phyloP scores from a whole-genome alignment of 2,113 vertebrate species.

The Himantopus leucocephalus region DNA sequence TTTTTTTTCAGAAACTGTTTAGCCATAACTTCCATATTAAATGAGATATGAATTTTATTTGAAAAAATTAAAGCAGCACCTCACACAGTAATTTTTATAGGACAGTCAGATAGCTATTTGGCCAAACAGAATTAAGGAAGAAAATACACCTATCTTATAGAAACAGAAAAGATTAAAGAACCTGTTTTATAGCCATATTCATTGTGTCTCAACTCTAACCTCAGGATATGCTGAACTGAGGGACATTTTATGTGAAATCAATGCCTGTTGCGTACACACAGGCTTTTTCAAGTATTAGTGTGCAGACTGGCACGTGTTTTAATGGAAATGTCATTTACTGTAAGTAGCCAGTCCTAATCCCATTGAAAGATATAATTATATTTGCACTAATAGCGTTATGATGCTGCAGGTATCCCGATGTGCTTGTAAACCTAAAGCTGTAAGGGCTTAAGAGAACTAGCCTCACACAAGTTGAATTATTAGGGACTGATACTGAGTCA shows the following conservation, averaged over 20 bases:
- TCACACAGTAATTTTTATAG: not conserved
- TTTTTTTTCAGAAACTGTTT: not conserved
- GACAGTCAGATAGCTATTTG: not conserved
- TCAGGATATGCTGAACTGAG: not conserved
- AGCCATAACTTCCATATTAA: not conserved
- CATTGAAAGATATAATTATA: not conserved
- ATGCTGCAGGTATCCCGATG: not conserved
- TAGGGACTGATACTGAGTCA: not conserved
- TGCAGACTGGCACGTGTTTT: not conserved
- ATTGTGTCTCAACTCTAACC: not conserved
- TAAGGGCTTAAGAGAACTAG: not conserved
- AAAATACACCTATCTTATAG: not conserved
- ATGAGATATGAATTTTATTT: not conserved
- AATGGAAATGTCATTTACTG: conserved; percentile 28
- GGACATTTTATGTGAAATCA: not conserved
- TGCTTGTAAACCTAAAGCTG: not conserved
- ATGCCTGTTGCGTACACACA: not conserved
- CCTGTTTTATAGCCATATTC: not conserved
- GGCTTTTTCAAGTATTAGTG: not conserved
- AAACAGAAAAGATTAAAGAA: not conserved
- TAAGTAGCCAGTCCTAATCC: not conserved
- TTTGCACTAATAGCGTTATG: not conserved
- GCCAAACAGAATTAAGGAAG: not conserved
- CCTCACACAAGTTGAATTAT: not conserved
- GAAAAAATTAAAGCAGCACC: not conserved